Evolutionary conservation across 2,888 invertebrate genomes (phyloP), one percentile per base, ranked within the genome.

Genomic region (Agrenia bidenticulata): DNA sequence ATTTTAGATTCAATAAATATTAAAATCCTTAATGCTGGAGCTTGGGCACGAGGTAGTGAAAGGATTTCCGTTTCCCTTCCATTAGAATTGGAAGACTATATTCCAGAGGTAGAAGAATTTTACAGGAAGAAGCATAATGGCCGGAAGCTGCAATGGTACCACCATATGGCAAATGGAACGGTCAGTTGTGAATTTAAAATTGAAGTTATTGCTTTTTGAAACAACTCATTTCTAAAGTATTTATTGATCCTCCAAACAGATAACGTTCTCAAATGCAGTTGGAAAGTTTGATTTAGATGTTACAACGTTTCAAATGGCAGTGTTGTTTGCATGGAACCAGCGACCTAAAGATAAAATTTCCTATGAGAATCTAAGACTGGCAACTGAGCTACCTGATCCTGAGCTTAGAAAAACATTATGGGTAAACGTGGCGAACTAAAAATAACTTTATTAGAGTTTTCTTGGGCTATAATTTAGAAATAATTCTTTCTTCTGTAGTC

Each of bases 271-370:
- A 0, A 97, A 95, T 80, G 87, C 89, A 75, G 87, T 92, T 61
- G 98, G 96, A 1, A 88, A 92, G 76, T 99, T 92, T 82, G 99
- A 99, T 82, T 84, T 99, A 77, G 99, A 99, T 80, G 97, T 99
- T 5, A 99, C 98, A 15, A 98, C 99, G 26, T 98, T 98, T 82
- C 99, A 99, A 87, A 97, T 99, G 97, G 96, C 97, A 42, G 97
- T 99, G 17, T 83, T 99, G 50, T 98, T 97, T 83, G 94, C 96
- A 17, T 99, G 97, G 97, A 99, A 99, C 84, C 95, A 97, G 80
- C 85, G 97, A 73, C 94, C 94, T 1, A 83, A 87, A 76, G 96
- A 97, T 78, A 90, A 88, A 81, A 89, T 99, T 69, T 89, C 92
- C n/a, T 95, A 96, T 78, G 99, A 99, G 82, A 96, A 96, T 82